Evolutionary conservation across 92 coral and sea anemone species (phyloP).

Genomic region (Metridium senile): DNA sequence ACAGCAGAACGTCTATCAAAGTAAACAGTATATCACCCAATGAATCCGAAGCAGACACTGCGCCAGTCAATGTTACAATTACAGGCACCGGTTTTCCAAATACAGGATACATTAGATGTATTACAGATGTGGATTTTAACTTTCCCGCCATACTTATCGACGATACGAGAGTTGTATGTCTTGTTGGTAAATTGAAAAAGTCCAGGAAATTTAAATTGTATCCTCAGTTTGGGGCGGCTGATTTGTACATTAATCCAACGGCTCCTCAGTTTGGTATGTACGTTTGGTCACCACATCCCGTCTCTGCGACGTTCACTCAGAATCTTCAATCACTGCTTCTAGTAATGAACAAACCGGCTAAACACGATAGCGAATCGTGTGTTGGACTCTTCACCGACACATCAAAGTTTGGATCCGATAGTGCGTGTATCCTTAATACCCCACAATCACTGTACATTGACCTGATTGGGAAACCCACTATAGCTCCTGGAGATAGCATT

Average conservation of each 20-base stretch:
- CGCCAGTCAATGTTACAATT: constrained; percentile 35
- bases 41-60: constrained; percentile 21
- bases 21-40: constrained; percentile 49
- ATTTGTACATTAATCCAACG: not conserved
- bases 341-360: constrained; percentile 29
- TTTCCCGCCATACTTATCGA: constrained; percentile 36
- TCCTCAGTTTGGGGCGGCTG: constrained; percentile 53
- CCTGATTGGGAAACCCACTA: constrained; percentile 49
- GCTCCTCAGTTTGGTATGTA: constrained; percentile 45
- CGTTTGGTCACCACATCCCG: constrained; percentile 41
- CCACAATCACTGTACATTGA: constrained; percentile 25
- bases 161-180: constrained; percentile 49
- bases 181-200: constrained; percentile 25
- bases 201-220: constrained; percentile 44
- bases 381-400: constrained; percentile 30
- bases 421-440: constrained; percentile 44
- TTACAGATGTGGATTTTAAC: constrained; percentile 24
- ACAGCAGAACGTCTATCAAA: constrained; percentile 51
- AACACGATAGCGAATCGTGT: constrained; percentile 33
- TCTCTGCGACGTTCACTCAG: constrained; percentile 20
- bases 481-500: constrained; percentile 36
- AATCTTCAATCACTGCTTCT: constrained; percentile 55
- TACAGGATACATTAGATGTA: constrained; percentile 62
- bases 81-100: constrained; percentile 76
- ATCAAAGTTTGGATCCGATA: constrained; percentile 42